Evolutionary conservation across 1,140 invertebrate species (phyloP).

Genomic region (Diabrotica undecimpunctata): DNA sequence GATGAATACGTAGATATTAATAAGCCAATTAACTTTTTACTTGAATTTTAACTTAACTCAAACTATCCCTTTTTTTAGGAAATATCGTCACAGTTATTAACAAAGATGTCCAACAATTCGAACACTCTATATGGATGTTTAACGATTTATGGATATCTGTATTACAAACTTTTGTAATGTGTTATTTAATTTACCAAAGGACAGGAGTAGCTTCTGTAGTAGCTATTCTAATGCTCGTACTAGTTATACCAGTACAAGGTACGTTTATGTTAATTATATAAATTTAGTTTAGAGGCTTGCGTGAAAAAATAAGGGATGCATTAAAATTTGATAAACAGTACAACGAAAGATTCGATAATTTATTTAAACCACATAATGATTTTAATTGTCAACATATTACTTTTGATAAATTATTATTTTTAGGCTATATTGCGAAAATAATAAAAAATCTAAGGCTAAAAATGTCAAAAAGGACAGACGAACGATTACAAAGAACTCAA

Average conservation of each 20-base stretch:
- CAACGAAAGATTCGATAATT: too few species aligned
- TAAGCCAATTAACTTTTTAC: too few species aligned
- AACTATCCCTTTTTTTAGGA: slow-evolving; percentile 41
- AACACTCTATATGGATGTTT: slow-evolving; percentile 62
- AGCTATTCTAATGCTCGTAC: slow-evolving; percentile 72
- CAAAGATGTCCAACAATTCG: slow-evolving; percentile 80
- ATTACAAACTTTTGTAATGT: slow-evolving; percentile 69
- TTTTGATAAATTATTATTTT: too few species aligned
- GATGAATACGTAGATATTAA: too few species aligned
- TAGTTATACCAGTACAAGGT: slow-evolving; percentile 83
- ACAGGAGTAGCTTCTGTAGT: slow-evolving; percentile 71
- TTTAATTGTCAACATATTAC: too few species aligned
- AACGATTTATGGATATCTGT: slow-evolving; percentile 81
- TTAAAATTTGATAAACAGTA: too few species aligned
- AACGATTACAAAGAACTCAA: slow-evolving; percentile 76
- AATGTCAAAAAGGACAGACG: slow-evolving; percentile 58
- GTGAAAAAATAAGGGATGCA: too few species aligned
- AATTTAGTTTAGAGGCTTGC: too few species aligned
- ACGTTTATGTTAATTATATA: slow-evolving; percentile 26
- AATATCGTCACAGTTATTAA: slow-evolving; percentile 90
- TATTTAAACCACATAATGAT: too few species aligned
- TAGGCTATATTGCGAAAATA: too few species aligned
- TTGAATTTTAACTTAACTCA: too few species aligned
- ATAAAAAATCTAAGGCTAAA: neutral
- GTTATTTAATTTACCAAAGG: slow-evolving; percentile 72